Evolutionary conservation across 1,140 invertebrate genomes (phyloP), one percentile per base, ranked within the genome.

Genomic region (Drosophila sechellia): DNA sequence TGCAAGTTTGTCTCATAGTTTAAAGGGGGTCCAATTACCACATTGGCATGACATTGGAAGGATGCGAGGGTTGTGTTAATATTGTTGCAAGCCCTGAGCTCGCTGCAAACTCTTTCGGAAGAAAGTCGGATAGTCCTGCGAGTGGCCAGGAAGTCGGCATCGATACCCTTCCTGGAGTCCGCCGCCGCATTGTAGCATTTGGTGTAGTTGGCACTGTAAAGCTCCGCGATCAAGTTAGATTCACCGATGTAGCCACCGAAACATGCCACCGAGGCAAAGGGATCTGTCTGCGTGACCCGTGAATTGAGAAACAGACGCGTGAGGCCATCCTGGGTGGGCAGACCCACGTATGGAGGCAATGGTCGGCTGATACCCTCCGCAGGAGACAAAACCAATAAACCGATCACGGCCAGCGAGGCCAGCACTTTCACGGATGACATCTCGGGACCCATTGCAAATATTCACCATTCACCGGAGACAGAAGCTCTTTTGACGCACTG

Each of bases 181-280:
- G 65, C 50, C 13, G 90, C 70, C 35, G 70, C 25, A 3, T 59
- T 3, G 5, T 77, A 42, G 10, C 90, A 91, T 0, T 6, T 34
- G 11, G 53, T 75, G 40, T 91, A 91, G 46, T 76, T 69, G 0
- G 15, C 50, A 40, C 90, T 87, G 53, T 91, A 91, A 0, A 45
- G 17, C 35, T 91, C 80, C 5, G 79, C 54, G 34, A 90, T 90
- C 5, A 46, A 34, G 58, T 87, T 91, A 15, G 83, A 89, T 31
- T 91, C 77, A 1, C 71, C 70, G n/a, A 91, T 91, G 20, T 91
- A 91, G 53, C 90, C 83, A 3, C 70, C 76, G 54, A 91, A 91
- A n/a, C 90, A 91, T 20, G 75, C 69, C 27, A 91, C 72, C 25
- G 90, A 90, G 6, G 58, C 66, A 13, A 46, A 40, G 8, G 90